A percentile compares a stretch with the other conserved stretches of the same genome.
Conservation (phyloP, 1,140 invertebrate genomes). For the Probaryconus sp. region DNA sequence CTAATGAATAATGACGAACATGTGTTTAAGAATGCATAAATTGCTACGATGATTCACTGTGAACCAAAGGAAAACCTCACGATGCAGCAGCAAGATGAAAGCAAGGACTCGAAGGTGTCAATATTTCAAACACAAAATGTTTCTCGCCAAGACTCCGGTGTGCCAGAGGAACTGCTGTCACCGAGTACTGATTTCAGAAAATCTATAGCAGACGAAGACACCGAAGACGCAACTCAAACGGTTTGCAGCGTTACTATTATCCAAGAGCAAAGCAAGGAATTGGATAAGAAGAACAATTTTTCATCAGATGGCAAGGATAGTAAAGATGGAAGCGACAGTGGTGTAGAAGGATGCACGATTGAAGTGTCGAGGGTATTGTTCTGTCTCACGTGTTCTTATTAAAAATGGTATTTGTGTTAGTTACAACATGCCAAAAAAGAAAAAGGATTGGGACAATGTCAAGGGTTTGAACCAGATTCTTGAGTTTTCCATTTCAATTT, state of each 20-base stretch:
- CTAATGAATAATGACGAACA: too few species aligned
- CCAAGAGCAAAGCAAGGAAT: slow-evolving; percentile 47
- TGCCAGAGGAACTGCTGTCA: slow-evolving; percentile 71
- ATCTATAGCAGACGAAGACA: slow-evolving; percentile 55
- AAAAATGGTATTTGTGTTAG: too few species aligned
- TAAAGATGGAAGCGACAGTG: slow-evolving; percentile 87
- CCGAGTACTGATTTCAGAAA: slow-evolving; percentile 50
- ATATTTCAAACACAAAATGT: slow-evolving; percentile 66
- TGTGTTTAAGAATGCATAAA: too few species aligned
- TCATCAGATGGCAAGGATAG: slow-evolving; percentile 70
- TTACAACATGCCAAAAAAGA: too few species aligned
- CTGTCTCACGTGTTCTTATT: not conserved
- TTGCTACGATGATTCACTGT: too few species aligned
- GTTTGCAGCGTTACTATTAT: slow-evolving; percentile 74
- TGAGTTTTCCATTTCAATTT: too few species aligned
- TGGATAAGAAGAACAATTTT: slow-evolving; percentile 64
- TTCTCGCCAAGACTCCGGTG: slow-evolving; percentile 71
- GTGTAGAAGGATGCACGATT: slow-evolving; percentile 83
- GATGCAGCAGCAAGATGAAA: slow-evolving; percentile 19
- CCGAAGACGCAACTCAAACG: slow-evolving; percentile 65
- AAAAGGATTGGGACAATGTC: too few species aligned
- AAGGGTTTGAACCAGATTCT: too few species aligned
- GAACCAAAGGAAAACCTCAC: too few species aligned
- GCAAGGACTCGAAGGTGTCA: not conserved
- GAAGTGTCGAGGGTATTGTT: slow-evolving; percentile 72